Evolutionary conservation across 2,888 invertebrate species (phyloP).

Genomic region (Cotesia congregata): DNA sequence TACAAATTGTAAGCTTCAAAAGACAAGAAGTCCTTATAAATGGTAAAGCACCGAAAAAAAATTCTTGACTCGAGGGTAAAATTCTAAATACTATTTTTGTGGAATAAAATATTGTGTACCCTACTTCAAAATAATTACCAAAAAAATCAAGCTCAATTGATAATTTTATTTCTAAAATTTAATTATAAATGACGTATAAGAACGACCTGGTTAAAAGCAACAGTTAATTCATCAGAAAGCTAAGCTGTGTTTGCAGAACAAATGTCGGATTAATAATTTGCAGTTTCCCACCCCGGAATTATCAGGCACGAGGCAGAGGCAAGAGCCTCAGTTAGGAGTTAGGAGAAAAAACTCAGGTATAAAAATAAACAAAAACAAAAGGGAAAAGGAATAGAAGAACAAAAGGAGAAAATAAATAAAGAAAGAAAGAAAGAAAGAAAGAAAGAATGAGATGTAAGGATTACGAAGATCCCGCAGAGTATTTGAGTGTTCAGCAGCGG

Average conservation of each 20-base stretch:
- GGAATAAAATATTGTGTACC: no score
- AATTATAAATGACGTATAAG: no score
- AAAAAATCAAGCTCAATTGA: no score
- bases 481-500: conserved; percentile 58
- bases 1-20: no score
- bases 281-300: conserved; percentile 65
- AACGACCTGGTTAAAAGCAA: no score
- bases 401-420: conserved; percentile 42
- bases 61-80: no score
- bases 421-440: conserved; percentile 48
- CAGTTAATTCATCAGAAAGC: no score
- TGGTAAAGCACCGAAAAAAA: no score
- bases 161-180: no score
- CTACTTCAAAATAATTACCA: no score
- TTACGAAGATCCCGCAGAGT: conserved; percentile 33
- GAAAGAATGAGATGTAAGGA: conserved; percentile 44
- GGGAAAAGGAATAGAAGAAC: conserved; percentile 35
- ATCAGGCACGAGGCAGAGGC: conserved; percentile 55
- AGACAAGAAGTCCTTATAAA: no score
- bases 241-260: not conserved
- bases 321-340: conserved; percentile 26
- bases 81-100: no score
- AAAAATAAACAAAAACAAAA: conserved; percentile 49
- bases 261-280: conserved; percentile 64
- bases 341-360: conserved; percentile 23